Percentiles rank a stretch among this genome's conserved stretches.
These are phyloP conservation scores for Trachurus trachurus DNA, from an alignment of 2,797 vertebrate species.

Conservation along the genomic window DNA sequence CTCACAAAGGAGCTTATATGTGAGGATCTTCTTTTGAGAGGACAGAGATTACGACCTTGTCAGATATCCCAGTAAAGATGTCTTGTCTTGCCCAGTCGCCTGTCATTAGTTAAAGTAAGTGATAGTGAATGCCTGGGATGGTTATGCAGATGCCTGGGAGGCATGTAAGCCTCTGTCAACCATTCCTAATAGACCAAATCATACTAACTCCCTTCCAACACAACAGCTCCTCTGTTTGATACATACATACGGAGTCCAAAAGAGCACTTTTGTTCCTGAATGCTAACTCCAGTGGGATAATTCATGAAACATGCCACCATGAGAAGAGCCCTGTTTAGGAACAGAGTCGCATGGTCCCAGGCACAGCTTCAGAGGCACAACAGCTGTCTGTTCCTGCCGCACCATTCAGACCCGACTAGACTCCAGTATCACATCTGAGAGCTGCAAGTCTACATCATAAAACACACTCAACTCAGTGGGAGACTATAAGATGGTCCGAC, in stretches of 20 bases:
- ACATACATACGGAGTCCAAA: slow-evolving; percentile 72
- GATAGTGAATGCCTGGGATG: slow-evolving; percentile 77
- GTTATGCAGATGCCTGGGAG: slow-evolving; percentile 79
- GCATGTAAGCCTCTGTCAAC: slow-evolving; percentile 72
- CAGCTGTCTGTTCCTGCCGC: slow-evolving; percentile 78
- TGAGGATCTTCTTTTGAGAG: slow-evolving; percentile 70
- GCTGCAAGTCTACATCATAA: slow-evolving; percentile 62
- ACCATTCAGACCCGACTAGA: slow-evolving; percentile 52
- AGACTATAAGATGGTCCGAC: slow-evolving; percentile 34
- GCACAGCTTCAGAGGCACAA: slow-evolving; percentile 78
- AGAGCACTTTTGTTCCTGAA: slow-evolving; percentile 84
- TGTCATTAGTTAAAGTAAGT: slow-evolving; percentile 80
- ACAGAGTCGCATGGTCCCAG: slow-evolving; percentile 67
- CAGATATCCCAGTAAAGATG: slow-evolving; percentile 78
- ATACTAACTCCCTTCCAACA: slow-evolving; percentile 76
- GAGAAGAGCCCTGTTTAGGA: slow-evolving; percentile 76
- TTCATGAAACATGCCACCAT: slow-evolving; percentile 78
- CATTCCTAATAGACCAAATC: slow-evolving; percentile 80
- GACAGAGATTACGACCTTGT: slow-evolving; percentile 79
- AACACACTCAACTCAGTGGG: slow-evolving; percentile 49
- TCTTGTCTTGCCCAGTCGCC: slow-evolving; percentile 71
- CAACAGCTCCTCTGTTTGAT: slow-evolving; percentile 80
- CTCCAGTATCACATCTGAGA: slow-evolving; percentile 59
- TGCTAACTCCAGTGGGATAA: slow-evolving; percentile 78
- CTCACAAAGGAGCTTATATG: slow-evolving; percentile 75